Percentiles rank a stretch among this genome's conserved stretches.
These are phyloP conservation scores for Eueremaeus valkanovi DNA, from an alignment of 2,888 invertebrate genomes.

Conservation along the genomic window DNA sequence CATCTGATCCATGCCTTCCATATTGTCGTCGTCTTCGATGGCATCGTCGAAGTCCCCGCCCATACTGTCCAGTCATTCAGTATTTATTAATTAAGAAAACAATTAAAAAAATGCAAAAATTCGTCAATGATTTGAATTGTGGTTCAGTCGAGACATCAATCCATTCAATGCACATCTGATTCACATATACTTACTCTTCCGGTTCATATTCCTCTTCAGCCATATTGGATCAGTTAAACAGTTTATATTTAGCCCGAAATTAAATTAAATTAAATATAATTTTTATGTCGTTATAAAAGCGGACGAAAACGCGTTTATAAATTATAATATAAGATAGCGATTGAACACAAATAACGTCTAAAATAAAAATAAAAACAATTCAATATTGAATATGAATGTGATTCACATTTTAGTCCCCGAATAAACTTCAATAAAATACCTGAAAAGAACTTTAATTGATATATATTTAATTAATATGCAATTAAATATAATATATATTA, in stretches of 20 bases:
- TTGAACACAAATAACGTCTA: background rate
- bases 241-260: background rate
- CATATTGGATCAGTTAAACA: constrained; percentile 56
- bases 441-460: too few relatives aligned
- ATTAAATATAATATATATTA: too few relatives aligned
- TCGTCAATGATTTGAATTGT: background rate
- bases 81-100: background rate
- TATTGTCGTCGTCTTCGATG: constrained; percentile 80
- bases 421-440: too few relatives aligned
- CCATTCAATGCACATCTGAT: background rate
- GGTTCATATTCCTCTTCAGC: constrained; percentile 82
- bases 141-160: background rate
- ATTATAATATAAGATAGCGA: too few relatives aligned
- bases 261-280: background rate
- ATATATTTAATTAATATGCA: too few relatives aligned
- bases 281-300: background rate
- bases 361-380: background rate
- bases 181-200: constrained; percentile 57
- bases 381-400: too few relatives aligned
- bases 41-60: constrained; percentile 83
- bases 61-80: constrained; percentile 55
- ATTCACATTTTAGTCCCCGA: too few relatives aligned
- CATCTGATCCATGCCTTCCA: constrained; percentile 65
- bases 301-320: too few relatives aligned
- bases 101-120: background rate